Evolutionary conservation across 2,113 vertebrate species (phyloP).

Genomic region (Octodon degus): DNA sequence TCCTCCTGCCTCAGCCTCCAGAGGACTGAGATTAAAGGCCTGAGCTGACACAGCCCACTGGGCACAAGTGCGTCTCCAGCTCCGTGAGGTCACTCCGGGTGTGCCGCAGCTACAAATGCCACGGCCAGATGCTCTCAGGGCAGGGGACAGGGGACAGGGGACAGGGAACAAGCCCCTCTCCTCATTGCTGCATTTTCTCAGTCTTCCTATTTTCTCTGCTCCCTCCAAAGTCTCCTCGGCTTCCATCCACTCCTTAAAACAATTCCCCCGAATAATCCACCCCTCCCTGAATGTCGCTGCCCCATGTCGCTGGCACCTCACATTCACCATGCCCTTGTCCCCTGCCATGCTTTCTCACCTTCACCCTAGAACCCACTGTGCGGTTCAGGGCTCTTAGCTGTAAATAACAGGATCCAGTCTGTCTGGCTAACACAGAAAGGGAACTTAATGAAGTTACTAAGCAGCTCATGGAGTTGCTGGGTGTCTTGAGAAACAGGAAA

Average conservation of each 20-base stretch:
- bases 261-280: neutral
- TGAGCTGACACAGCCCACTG: neutral
- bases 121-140: neutral
- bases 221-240: neutral
- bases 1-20: neutral
- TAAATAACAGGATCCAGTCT: neutral
- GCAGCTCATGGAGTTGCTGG: neutral
- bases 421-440: neutral
- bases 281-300: neutral
- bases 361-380: neutral
- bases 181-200: neutral
- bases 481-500: conserved; percentile 46
- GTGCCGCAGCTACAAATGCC: neutral
- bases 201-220: neutral
- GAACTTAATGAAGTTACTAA: conserved; percentile 14
- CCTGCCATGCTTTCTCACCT: neutral
- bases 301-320: neutral
- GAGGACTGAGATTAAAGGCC: neutral
- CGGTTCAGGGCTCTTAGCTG: neutral
- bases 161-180: neutral
- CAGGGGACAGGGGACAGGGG: neutral
- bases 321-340: neutral
- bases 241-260: neutral
- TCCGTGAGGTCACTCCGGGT: neutral
- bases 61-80: neutral